Evolutionary conservation across 2,113 vertebrate genomes (phyloP).

Genomic region (Silurus glanis): DNA sequence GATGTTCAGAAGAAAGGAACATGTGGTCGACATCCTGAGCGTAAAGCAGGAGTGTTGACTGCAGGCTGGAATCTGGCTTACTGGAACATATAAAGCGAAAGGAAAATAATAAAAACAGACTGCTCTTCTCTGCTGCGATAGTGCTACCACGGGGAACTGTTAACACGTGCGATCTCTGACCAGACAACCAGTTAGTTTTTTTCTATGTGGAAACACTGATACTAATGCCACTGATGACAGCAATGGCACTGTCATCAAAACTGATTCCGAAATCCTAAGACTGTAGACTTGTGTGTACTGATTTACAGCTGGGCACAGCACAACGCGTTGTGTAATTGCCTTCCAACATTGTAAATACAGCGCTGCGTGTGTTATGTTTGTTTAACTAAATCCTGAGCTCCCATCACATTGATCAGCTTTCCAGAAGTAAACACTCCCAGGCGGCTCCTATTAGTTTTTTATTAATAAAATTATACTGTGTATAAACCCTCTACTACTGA

Average conservation of each 20-base stretch:
- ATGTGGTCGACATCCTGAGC: constrained; percentile 41
- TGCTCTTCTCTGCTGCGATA: constrained; percentile 7
- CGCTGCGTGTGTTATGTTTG: not conserved
- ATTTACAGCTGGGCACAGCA: not conserved
- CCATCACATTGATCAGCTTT: not conserved
- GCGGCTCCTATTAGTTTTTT: not conserved
- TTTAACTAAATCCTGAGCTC: not conserved
- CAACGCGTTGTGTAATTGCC: not conserved
- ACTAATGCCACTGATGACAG: not conserved
- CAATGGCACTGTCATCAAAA: not conserved
- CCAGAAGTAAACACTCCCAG: not conserved
- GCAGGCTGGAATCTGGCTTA: constrained; percentile 37
- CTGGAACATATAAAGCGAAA: constrained; percentile 22
- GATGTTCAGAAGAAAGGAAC: constrained; percentile 27
- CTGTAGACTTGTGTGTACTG: not conserved
- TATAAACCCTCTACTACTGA: not conserved
- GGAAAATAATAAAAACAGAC: not conserved
- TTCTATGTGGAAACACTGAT: not conserved
- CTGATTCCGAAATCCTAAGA: not conserved
- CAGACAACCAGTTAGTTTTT: not conserved
- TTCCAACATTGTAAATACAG: not conserved
- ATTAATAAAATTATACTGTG: not conserved
- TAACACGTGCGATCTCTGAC: not conserved
- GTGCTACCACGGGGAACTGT: not conserved
- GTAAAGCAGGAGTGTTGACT: constrained; percentile 2